phyloP scores from a whole-genome alignment of 2,113 vertebrate genomes.

The Sula dactylatra region DNA sequence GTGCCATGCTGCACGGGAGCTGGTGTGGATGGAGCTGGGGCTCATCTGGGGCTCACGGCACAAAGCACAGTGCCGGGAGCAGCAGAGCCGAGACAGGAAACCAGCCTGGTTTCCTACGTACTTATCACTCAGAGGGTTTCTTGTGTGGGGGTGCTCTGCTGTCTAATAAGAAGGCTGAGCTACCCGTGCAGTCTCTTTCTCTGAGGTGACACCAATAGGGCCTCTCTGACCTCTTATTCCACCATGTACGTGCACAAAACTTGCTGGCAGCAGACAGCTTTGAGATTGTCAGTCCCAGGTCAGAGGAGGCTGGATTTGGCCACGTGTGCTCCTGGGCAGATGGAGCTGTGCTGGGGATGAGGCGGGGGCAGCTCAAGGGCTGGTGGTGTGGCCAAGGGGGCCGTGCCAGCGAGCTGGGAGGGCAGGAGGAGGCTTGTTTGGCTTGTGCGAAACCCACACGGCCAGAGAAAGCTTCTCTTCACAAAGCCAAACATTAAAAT shows the following conservation, averaged over 20 bases:
- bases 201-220: not conserved
- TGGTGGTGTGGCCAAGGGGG: not conserved
- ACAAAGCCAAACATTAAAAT: not conserved
- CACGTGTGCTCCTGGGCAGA: fast-evolving
- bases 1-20: not conserved
- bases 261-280: not conserved
- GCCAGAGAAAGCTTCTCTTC: not conserved
- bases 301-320: not conserved
- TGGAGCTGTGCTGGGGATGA: fast-evolving
- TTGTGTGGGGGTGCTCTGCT: not conserved
- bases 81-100: not conserved
- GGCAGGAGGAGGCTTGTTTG: not conserved
- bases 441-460: not conserved
- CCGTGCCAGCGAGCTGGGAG: not conserved
- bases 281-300: not conserved
- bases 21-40: not conserved
- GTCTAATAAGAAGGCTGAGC: not conserved
- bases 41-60: fast-evolving
- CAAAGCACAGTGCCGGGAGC: fast-evolving
- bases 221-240: not conserved
- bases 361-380: not conserved
- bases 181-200: not conserved
- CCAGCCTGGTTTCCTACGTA: not conserved
- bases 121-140: not conserved
- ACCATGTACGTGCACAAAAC: fast-evolving